phyloP scores from a whole-genome alignment of 2,797 vertebrate genomes.

The Micrastur ruficollis region DNA sequence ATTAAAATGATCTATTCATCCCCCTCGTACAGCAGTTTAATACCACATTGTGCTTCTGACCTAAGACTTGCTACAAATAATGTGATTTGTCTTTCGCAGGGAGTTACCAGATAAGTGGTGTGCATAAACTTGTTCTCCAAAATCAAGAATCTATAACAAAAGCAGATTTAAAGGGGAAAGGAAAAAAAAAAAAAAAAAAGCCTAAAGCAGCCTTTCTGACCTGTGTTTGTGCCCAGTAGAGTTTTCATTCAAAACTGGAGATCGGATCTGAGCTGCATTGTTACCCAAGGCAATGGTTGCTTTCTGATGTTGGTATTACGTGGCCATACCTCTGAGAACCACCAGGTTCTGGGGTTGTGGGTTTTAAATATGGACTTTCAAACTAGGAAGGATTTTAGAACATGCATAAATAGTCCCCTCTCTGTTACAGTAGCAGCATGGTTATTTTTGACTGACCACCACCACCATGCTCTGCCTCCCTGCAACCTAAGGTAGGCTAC shows the following conservation, averaged over 20 bases:
- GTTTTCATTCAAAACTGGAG: not conserved
- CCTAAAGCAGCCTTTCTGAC: not conserved
- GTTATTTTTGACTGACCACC: not conserved
- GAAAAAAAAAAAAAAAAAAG: too few relatives aligned
- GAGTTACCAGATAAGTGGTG: not conserved
- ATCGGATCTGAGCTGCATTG: not conserved
- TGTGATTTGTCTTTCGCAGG: not conserved
- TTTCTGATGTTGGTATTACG: not conserved
- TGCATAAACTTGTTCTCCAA: not conserved
- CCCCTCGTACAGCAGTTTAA: not conserved
- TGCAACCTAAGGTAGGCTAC: not conserved
- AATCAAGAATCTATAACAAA: not conserved
- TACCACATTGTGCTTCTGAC: not conserved
- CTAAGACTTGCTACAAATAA: not conserved
- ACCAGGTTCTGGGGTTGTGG: not conserved
- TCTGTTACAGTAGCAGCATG: not conserved
- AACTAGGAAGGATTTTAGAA: not conserved
- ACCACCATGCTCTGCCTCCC: not conserved
- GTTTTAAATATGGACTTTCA: not conserved
- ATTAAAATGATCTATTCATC: not conserved
- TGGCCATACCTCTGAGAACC: not conserved
- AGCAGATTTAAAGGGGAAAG: not conserved
- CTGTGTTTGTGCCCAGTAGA: not conserved
- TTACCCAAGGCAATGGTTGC: not conserved
- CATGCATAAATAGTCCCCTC: not conserved